Evolutionary conservation across 1,140 invertebrate genomes (phyloP).

Genomic region (Pemphigus obesinymphae): DNA sequence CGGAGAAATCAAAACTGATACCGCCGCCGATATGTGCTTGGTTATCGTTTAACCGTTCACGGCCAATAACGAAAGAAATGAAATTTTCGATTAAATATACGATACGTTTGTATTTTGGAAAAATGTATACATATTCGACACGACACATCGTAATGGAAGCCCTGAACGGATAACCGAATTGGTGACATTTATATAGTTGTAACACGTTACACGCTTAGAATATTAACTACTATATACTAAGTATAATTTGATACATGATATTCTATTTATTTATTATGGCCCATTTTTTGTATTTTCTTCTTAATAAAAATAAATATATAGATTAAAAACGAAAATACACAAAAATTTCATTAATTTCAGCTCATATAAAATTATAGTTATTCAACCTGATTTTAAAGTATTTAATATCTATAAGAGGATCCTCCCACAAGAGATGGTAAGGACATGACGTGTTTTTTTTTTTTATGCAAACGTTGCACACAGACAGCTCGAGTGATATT

Average conservation of each 20-base stretch:
- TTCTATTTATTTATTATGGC: slow-evolving; percentile 13
- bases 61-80: neutral
- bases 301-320: neutral
- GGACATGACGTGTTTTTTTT: neutral
- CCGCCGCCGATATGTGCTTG: no score
- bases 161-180: neutral
- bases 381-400: neutral
- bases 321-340: neutral
- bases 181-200: neutral
- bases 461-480: neutral
- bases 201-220: neutral
- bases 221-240: neutral
- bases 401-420: neutral
- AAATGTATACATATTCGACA: no score
- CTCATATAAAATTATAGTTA: neutral
- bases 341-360: neutral
- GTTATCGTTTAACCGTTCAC: neutral
- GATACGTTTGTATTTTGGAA: no score
- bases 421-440: neutral
- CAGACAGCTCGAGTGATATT: neutral
- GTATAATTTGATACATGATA: neutral
- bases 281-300: neutral
- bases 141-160: neutral
- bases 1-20: no score
- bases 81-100: no score